These are phyloP conservation scores for Halcyon smyrnensis DNA, from an alignment of 2,797 vertebrate genomes.

Conservation along the genomic window DNA sequence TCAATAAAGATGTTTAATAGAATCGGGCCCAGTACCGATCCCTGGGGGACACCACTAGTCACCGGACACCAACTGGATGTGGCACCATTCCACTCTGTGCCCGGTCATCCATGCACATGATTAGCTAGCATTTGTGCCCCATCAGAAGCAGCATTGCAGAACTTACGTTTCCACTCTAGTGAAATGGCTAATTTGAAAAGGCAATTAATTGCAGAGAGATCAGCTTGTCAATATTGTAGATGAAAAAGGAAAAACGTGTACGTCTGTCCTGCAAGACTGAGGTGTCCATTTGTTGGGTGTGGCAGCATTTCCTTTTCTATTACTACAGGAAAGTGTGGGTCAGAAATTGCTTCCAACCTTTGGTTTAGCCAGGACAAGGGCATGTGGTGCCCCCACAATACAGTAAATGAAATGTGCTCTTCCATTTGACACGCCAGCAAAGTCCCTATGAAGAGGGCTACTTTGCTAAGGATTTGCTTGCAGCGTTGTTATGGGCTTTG, in stretches of 20 bases:
- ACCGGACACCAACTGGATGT: too few species aligned
- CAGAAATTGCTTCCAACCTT: background rate
- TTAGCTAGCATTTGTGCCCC: background rate
- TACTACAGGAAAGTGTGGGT: background rate
- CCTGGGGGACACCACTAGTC: too few species aligned
- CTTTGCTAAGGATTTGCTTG: background rate
- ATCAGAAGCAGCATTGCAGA: slow-evolving; percentile 17
- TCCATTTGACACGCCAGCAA: background rate
- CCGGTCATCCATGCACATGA: too few species aligned
- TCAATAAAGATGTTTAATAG: too few species aligned
- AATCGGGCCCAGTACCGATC: too few species aligned
- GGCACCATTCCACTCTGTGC: too few species aligned
- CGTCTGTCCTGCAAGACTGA: background rate
- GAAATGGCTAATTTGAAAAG: slow-evolving; percentile 50
- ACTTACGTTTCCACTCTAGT: background rate
- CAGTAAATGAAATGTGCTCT: background rate
- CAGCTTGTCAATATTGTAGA: slow-evolving; percentile 16
- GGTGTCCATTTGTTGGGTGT: slow-evolving; percentile 17
- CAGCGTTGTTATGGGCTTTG: background rate
- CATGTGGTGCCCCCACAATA: fast-evolving
- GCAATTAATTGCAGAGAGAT: slow-evolving; percentile 17
- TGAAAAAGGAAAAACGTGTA: slow-evolving; percentile 1
- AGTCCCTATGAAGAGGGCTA: fast-evolving
- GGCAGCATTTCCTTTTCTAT: background rate
- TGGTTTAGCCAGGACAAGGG: background rate